Percentiles rank a stretch among this genome's conserved stretches.
phyloP scores from a whole-genome alignment of 1,140 invertebrate genomes.

The Drosophila repletoides region DNA sequence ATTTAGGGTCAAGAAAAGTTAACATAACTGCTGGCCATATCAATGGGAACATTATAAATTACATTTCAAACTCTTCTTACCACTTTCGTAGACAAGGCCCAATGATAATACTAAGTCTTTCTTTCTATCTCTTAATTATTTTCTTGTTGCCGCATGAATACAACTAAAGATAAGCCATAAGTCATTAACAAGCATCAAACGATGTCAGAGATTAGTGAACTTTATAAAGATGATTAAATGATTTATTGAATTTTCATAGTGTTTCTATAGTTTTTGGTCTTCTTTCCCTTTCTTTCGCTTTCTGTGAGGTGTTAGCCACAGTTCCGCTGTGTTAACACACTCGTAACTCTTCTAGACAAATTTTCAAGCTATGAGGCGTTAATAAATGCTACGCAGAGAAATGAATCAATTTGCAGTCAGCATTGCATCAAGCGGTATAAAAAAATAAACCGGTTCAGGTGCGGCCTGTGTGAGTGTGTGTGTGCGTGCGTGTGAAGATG shows the following conservation, averaged over 20 bases:
- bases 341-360: background rate
- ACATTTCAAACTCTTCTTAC: too few species aligned
- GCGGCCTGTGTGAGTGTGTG: constrained; percentile 37
- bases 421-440: constrained; percentile 2
- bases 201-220: constrained; percentile 7
- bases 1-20: too few species aligned
- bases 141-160: constrained; percentile 2
- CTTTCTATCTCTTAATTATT: too few species aligned
- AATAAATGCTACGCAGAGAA: constrained; percentile 5
- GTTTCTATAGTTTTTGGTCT: background rate
- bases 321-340: constrained; percentile 12
- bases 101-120: too few species aligned
- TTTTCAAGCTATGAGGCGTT: background rate
- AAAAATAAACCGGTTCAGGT: constrained; percentile 42
- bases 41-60: too few species aligned
- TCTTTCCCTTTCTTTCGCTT: background rate
- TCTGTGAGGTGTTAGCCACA: constrained; percentile 13
- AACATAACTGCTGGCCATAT: too few species aligned
- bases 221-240: constrained; percentile 20
- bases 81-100: too few species aligned
- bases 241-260: constrained; percentile 4
- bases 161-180: background rate
- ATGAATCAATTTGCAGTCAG: constrained; percentile 41
- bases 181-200: background rate
- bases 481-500: constrained; percentile 8